These are phyloP conservation scores for Byasa hedistus DNA, from an alignment of 2,888 invertebrate species.

Conservation along the genomic window DNA sequence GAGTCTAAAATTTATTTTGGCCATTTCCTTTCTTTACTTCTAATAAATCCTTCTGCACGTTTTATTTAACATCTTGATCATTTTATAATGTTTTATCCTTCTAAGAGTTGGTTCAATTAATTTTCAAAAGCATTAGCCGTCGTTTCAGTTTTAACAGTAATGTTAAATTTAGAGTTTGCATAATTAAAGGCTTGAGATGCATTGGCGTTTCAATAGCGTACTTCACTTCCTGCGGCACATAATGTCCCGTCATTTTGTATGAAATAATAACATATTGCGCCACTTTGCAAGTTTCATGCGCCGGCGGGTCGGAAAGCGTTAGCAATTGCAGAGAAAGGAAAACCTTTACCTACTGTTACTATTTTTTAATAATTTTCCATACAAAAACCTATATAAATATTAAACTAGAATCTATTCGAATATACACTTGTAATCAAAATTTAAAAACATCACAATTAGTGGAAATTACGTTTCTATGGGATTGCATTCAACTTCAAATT, in stretches of 20 bases:
- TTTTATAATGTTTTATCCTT: slow-evolving; percentile 11
- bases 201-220: slow-evolving; percentile 13
- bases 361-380: too few species aligned
- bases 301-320: background rate
- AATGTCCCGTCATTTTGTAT: slow-evolving; percentile 4
- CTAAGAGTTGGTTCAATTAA: slow-evolving; percentile 3
- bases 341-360: background rate
- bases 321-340: background rate
- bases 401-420: too few species aligned
- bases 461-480: too few species aligned
- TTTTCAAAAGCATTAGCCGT: slow-evolving; percentile 2
- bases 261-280: slow-evolving; percentile 3
- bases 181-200: slow-evolving; percentile 14
- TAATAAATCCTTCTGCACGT: too few species aligned
- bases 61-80: background rate
- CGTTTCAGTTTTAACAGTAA: slow-evolving; percentile 5
- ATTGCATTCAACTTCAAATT: too few species aligned
- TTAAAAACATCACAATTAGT: too few species aligned
- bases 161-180: slow-evolving; percentile 6
- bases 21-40: too few species aligned
- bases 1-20: too few species aligned
- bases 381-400: too few species aligned
- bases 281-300: slow-evolving; percentile 1
- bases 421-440: too few species aligned
- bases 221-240: slow-evolving; percentile 8